phyloP scores from a whole-genome alignment of 2,113 vertebrate species.

The Gallinago undulata region DNA sequence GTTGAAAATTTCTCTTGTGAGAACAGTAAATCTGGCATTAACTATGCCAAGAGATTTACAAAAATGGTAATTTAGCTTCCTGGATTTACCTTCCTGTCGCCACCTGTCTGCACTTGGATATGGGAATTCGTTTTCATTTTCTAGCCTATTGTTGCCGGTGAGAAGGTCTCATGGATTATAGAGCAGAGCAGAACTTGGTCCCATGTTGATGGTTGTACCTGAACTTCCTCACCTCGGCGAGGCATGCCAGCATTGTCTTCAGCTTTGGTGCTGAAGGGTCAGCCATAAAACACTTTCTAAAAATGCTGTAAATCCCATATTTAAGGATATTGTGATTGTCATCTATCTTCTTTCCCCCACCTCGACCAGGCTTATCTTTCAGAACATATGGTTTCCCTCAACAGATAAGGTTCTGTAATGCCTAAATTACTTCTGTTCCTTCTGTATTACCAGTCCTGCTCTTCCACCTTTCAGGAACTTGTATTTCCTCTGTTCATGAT shows the following conservation, averaged over 20 bases:
- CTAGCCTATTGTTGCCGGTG: neutral
- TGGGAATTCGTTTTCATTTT: neutral
- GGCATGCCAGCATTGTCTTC: neutral
- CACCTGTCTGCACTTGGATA: neutral
- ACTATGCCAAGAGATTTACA: neutral
- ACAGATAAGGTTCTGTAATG: neutral
- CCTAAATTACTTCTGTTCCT: neutral
- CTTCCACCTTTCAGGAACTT: neutral
- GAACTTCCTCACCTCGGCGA: neutral
- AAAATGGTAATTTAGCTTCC: neutral
- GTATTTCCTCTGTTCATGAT: neutral
- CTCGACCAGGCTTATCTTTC: neutral
- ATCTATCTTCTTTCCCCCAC: neutral
- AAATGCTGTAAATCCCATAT: neutral
- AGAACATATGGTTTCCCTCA: neutral
- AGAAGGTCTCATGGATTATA: neutral
- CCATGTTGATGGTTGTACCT: neutral
- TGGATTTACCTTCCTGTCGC: neutral
- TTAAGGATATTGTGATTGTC: neutral
- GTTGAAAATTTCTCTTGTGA: neutral
- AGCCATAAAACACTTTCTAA: neutral
- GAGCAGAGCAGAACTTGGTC: neutral
- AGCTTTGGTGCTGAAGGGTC: neutral
- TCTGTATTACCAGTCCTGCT: neutral
- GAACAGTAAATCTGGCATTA: conserved; percentile 7